A percentile compares a stretch with the other conserved stretches of the same genome.
Conservation (phyloP, 2,797 vertebrate species). For the Amazonetta brasiliensis region DNA sequence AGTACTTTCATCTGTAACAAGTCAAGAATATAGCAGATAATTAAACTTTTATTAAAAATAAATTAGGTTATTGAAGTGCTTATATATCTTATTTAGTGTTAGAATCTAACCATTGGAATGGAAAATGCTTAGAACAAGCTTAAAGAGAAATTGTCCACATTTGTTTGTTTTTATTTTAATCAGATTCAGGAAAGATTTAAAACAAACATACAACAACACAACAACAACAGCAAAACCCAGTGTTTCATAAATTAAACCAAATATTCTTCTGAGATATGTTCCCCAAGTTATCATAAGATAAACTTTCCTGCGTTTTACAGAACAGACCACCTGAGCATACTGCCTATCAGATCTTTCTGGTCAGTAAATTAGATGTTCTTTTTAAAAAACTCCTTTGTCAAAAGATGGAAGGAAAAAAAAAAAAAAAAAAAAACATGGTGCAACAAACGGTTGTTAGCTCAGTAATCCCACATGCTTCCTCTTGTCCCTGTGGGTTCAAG, state of each 20-base stretch:
- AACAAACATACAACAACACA: background rate
- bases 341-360: background rate
- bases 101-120: background rate
- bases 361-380: background rate
- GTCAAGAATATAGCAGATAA: background rate
- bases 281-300: background rate
- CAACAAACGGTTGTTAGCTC: background rate
- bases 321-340: background rate
- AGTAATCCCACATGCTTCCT: background rate
- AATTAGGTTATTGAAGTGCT: background rate
- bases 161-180: slow-evolving; percentile 33
- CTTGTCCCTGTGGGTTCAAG: background rate
- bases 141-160: background rate
- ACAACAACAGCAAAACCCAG: background rate
- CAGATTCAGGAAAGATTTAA: background rate
- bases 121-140: slow-evolving; percentile 2
- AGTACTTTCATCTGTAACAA: background rate
- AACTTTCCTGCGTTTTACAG: background rate
- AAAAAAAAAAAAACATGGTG: background rate
- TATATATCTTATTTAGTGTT: background rate
- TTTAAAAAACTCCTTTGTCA: background rate
- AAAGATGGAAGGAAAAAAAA: background rate
- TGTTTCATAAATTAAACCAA: background rate
- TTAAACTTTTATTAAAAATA: slow-evolving; percentile 27
- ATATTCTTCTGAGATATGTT: slow-evolving; percentile 15